Base-by-base conservation (phyloP, 2,888 invertebrate genomes). In the Microchrysa polita region DNA sequence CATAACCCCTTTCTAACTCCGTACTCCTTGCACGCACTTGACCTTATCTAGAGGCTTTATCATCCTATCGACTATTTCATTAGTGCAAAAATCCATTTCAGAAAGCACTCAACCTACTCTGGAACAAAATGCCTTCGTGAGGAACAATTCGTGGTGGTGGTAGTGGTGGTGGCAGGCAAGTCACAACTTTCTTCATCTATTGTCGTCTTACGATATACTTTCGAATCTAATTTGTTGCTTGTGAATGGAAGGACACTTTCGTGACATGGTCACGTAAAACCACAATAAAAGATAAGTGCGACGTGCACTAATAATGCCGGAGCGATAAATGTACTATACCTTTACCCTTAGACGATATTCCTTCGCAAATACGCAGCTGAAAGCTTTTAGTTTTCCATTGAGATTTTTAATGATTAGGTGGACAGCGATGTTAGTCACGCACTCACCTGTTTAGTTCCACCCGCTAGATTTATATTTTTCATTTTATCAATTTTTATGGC, bases 11-110 rank as follows among this genome's bases (percentile, higher is more conserved):
- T n/a, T n/a, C n/a, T n/a, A n/a, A n/a, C n/a, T n/a, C n/a, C n/a
- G n/a, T n/a, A n/a, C n/a, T n/a, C n/a, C n/a, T n/a, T 22, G 23
- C 59, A 59, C 59, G 59, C 59, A 59, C 59, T 59, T 59, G 59
- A 59, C 59, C 59, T 59, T 59, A 59, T 59, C 59, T 12, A 2
- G 2, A n/a, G 48, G 16, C 48, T 48, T 48, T 48, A 48, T 48
- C 48, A 48, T n/a, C 14, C 2, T 48, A 48, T 12, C 16, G 16
- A 2, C 48, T 12, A 48, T 48, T 48, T 48, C 48, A 48, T 48
- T 48, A 48, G 48, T 48, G 48, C 48, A 48, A 48, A 48, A 48
- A 48, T 48, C 48, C 48, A 48, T 48, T 48, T n/a, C 14, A n/a
- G 12, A 48, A n/a, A 10, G 48, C 16, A n/a, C 48, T 48, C 48